Conservation (phyloP, 2,113 vertebrate genomes). For the Rhabdomys dilectus region DNA sequence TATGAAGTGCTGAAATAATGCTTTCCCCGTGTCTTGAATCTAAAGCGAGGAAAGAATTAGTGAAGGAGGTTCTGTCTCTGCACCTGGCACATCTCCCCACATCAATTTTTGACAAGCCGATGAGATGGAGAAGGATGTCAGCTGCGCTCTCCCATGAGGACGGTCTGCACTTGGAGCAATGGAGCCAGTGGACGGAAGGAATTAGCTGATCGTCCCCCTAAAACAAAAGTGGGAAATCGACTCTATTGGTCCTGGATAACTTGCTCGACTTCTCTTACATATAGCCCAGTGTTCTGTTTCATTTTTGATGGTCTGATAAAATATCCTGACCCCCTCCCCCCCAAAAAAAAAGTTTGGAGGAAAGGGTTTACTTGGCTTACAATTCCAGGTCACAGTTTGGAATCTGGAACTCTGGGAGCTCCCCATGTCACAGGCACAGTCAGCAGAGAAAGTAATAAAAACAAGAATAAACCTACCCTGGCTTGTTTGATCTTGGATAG, state of each 20-base stretch:
- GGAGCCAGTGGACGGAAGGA: not conserved
- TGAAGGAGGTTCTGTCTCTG: not conserved
- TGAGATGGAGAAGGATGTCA: not conserved
- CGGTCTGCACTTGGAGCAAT: not conserved
- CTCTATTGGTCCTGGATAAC: not conserved
- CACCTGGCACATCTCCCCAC: not conserved
- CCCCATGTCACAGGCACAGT: not conserved
- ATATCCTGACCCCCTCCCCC: not conserved
- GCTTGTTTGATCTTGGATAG: not conserved
- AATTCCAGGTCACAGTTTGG: not conserved
- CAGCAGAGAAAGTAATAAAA: not conserved
- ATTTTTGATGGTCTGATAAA: not conserved
- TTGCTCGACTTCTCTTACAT: not conserved
- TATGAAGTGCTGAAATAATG: not conserved
- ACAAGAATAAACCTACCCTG: not conserved
- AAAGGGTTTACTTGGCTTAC: not conserved
- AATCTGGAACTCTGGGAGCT: too few relatives aligned
- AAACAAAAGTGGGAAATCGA: not conserved
- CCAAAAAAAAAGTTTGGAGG: not conserved
- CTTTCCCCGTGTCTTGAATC: constrained; percentile 20
- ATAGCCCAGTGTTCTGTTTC: not conserved
- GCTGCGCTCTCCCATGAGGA: not conserved
- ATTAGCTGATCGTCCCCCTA: not conserved
- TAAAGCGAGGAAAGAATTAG: constrained; percentile 23
- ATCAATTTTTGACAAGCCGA: not conserved